A percentile compares a stretch with the other conserved stretches of the same genome.
Conservation (phyloP, 2,888 invertebrate species). For the Orgyia antiqua region DNA sequence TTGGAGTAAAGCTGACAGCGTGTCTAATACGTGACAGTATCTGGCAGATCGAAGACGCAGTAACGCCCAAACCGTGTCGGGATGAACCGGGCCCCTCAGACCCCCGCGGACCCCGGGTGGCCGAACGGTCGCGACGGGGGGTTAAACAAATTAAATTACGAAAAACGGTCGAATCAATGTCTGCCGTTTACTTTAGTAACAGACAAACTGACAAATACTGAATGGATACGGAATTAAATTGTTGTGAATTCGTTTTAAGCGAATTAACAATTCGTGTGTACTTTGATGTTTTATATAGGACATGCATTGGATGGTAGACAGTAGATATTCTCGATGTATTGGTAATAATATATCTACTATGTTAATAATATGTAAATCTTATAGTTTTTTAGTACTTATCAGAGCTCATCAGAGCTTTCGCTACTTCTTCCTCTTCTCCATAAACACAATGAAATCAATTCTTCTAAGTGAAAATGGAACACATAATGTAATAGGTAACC, state of each 20-base stretch:
- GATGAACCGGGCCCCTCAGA: slow-evolving; percentile 28
- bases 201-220: slow-evolving; percentile 21
- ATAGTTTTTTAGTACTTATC: too few relatives aligned
- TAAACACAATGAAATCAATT: too few relatives aligned
- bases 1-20: slow-evolving; percentile 31
- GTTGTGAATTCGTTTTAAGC: slow-evolving; percentile 1
- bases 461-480: too few relatives aligned
- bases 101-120: slow-evolving; percentile 14
- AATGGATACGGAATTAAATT: slow-evolving; percentile 22
- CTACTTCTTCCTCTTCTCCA: too few relatives aligned
- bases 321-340: too few relatives aligned
- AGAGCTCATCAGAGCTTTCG: too few relatives aligned
- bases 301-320: too few relatives aligned
- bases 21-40: slow-evolving; percentile 45
- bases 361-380: too few relatives aligned
- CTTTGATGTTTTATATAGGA: too few relatives aligned
- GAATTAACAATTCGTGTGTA: too few relatives aligned
- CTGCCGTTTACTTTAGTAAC: slow-evolving; percentile 32
- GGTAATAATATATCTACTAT: too few relatives aligned
- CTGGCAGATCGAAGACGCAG: slow-evolving; percentile 29
- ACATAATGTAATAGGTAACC: too few relatives aligned
- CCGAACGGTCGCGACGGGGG: slow-evolving; percentile 33
- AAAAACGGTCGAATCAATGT: slow-evolving; percentile 44
- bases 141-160: slow-evolving; percentile 46
- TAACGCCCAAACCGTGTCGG: slow-evolving; percentile 51